A percentile compares a stretch with the other conserved stretches of the same genome.
phyloP scores from a whole-genome alignment of 2,888 invertebrate genomes.

The Ligdia adustata region DNA sequence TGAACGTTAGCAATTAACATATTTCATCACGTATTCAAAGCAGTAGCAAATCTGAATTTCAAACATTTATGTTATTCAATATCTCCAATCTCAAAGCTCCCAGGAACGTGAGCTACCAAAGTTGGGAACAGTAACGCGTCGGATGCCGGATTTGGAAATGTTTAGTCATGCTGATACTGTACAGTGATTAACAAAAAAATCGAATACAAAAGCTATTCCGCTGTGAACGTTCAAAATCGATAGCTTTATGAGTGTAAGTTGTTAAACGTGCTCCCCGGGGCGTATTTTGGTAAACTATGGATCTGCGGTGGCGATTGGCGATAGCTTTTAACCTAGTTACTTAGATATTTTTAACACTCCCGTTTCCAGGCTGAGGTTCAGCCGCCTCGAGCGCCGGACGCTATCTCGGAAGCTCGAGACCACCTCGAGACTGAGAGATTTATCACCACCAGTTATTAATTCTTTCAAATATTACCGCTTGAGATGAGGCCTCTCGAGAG shows the following conservation, averaged over 20 bases:
- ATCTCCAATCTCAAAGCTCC: constrained; percentile 3
- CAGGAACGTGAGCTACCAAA: constrained; percentile 2
- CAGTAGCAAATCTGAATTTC: constrained; percentile 4
- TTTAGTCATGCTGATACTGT: constrained; percentile 7
- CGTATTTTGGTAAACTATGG: neutral
- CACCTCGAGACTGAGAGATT: constrained; percentile 22
- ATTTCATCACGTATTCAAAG: constrained; percentile 7
- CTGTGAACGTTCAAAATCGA: constrained; percentile 1
- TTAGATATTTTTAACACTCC: constrained; percentile 7
- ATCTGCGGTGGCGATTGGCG: neutral
- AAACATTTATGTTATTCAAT: constrained; percentile 5
- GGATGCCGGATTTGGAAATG: neutral
- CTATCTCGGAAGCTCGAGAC: constrained; percentile 20
- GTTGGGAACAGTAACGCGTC: neutral
- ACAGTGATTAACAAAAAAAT: constrained; percentile 14
- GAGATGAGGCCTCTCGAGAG: constrained; percentile 19
- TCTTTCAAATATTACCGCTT: constrained; percentile 30
- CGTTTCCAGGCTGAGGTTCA: constrained; percentile 14
- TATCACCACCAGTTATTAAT: constrained; percentile 34
- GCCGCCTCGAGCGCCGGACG: constrained; percentile 19
- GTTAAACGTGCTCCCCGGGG: neutral
- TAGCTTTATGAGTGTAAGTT: neutral
- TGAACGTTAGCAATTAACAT: neutral
- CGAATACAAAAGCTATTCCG: constrained; percentile 12
- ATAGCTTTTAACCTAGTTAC: constrained; percentile 14